A percentile compares a stretch with the other conserved stretches of the same genome.
These are phyloP conservation scores for Oxycera nigricornis DNA, from an alignment of 2,888 invertebrate genomes.

Conservation along the genomic window DNA sequence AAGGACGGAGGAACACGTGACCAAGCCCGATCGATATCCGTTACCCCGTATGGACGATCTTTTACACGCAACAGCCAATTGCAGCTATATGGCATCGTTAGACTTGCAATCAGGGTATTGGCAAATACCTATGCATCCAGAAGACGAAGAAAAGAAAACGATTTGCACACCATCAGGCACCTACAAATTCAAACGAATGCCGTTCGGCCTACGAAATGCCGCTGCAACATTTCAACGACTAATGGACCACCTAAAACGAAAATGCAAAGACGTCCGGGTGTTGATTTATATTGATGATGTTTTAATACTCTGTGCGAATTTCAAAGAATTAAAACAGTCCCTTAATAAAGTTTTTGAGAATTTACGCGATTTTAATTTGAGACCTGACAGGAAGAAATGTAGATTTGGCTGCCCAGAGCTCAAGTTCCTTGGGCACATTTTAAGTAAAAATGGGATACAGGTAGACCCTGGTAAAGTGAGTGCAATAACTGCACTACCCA, in stretches of 20 bases:
- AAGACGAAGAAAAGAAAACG: slow-evolving; percentile 39
- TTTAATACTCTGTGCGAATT: slow-evolving; percentile 49
- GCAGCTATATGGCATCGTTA: slow-evolving; percentile 45
- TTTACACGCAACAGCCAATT: no score
- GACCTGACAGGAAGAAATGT: slow-evolving; percentile 46
- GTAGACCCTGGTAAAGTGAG: slow-evolving; percentile 47
- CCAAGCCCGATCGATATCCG: not conserved
- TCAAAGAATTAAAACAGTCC: not conserved
- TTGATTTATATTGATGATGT: slow-evolving; percentile 33
- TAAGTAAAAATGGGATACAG: slow-evolving; percentile 47
- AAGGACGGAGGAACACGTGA: slow-evolving; percentile 47
- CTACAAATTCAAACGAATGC: no score
- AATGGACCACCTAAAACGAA: slow-evolving; percentile 45
- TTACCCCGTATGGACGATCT: not conserved
- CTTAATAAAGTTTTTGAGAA: not conserved
- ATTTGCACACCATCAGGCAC: no score
- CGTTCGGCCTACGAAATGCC: no score
- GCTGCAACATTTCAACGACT: slow-evolving; percentile 41
- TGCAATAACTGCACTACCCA: slow-evolving; percentile 45
- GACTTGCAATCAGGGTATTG: slow-evolving; percentile 45
- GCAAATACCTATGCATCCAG: slow-evolving; percentile 27
- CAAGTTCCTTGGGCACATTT: slow-evolving; percentile 39
- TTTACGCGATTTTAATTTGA: not conserved
- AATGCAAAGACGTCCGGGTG: no score
- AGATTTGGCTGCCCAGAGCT: slow-evolving; percentile 40